Conservation (phyloP, 2,113 vertebrate species). For the Dascyllus trimaculatus region DNA sequence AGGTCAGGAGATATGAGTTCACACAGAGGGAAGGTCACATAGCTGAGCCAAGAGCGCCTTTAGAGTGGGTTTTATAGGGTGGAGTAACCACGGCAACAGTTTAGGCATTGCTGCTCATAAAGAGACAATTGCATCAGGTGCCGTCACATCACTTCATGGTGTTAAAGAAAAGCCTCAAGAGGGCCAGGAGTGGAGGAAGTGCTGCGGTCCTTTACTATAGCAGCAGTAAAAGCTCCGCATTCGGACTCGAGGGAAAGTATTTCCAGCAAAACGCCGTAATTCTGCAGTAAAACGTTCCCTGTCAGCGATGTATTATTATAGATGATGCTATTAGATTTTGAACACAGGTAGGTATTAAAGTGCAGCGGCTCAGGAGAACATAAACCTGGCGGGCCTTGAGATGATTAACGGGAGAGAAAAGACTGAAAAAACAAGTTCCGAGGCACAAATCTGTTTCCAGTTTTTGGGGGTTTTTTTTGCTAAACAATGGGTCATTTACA, state of each 20-base stretch:
- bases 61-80: conserved; percentile 16
- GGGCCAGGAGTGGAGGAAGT: not conserved
- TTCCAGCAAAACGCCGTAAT: too few relatives aligned
- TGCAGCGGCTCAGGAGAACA: too few relatives aligned
- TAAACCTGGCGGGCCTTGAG: too few relatives aligned
- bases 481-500: too few relatives aligned
- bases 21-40: conserved; percentile 58
- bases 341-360: too few relatives aligned
- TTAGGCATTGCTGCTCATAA: conserved; percentile 14
- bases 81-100: conserved; percentile 56
- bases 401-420: not conserved
- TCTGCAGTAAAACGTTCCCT: too few relatives aligned
- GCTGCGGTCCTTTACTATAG: not conserved
- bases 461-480: too few relatives aligned
- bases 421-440: too few relatives aligned
- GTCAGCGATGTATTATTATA: too few relatives aligned
- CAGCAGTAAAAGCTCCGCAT: too few relatives aligned
- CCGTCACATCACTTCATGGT: not conserved
- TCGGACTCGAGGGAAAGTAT: not conserved
- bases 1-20: conserved; percentile 46
- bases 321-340: too few relatives aligned
- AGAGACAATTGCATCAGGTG: not conserved
- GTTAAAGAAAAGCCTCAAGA: not conserved
- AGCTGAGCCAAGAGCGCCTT: conserved; percentile 28
- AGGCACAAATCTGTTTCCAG: too few relatives aligned